Evolutionary conservation across 2,888 invertebrate species (phyloP), one percentile per base, ranked within the genome.

Genomic region (Sphaeridia pumilis): DNA sequence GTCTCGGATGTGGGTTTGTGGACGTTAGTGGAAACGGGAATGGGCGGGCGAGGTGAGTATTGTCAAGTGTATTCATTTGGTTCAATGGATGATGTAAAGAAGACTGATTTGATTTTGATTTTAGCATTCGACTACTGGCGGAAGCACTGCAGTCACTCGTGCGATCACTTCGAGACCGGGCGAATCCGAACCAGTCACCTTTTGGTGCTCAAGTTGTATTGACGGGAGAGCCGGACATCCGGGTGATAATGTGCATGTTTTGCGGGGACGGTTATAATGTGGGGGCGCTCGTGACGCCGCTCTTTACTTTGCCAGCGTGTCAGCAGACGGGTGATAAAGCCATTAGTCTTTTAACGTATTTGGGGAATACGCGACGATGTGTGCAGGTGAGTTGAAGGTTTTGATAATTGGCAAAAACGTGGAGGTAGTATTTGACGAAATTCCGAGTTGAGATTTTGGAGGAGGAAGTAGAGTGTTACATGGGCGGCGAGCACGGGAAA

Each of bases 201-300:
- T 62, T 64, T 49, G 54, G 56, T 26, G 34, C 58, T 24, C 62
- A 62, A 55, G 58, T 64, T 28, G 61, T 62, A 35, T 52, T 63
- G 17, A 49, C 54, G 44, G 63, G 38, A 5, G 58, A 59, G 31
- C 61, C 59, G 12, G 62, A 60, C 49, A 65, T 65, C 54, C 67
- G 90, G 66, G 87, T 92, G 71, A 86, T 87, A 70, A 86, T 95
- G 78, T 93, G 92, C 71, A 84, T 93, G 82, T 90, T 93, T 72
- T 95, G 95, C 72, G 93, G 92, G 50, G 94, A 95, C 72, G 87
- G 89, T 1, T 58, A 56, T 31, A 60, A 59, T 0, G 83, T 89
- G 42, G 92, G 92, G 70, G 84, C 87, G 57, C 87, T 93, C 51
- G 75, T 95, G 52, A 83, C 83, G 17, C 93, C 94, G 0, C 73